These are phyloP conservation scores for Bradypodion ventrale DNA, from an alignment of 2,797 vertebrate genomes.

Conservation along the genomic window DNA sequence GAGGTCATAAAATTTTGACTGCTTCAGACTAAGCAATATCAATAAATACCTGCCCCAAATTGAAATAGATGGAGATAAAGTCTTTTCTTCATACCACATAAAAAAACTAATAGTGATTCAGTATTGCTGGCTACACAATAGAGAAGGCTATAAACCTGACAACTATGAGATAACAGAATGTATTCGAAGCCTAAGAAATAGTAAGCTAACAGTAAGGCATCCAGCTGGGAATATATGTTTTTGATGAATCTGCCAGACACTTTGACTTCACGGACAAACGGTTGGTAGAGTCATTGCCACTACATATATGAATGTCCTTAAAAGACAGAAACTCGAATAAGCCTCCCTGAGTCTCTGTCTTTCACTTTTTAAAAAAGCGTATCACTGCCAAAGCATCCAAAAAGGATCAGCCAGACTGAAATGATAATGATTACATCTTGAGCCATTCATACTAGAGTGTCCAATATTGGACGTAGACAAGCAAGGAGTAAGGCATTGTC, in stretches of 20 bases:
- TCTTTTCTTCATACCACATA: not conserved
- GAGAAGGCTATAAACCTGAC: conserved; percentile 18
- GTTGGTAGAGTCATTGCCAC: not conserved
- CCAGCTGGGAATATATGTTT: not conserved
- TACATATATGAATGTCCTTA: not conserved
- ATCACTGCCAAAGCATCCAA: not conserved
- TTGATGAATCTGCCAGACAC: not conserved
- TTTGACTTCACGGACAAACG: not conserved
- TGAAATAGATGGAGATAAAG: not conserved
- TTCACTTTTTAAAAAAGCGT: not conserved
- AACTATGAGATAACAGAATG: not conserved
- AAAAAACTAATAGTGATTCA: not conserved
- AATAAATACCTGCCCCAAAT: not conserved
- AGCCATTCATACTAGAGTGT: not conserved
- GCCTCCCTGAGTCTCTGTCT: not conserved
- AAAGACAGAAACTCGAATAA: not conserved
- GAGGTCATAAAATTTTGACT: not conserved
- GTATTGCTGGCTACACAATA: not conserved
- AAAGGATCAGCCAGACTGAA: not conserved
- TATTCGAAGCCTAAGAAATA: not conserved
- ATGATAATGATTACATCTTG: not conserved
- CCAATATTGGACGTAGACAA: not conserved
- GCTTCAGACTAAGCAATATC: not conserved
- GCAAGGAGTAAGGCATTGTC: not conserved
- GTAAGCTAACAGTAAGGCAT: not conserved